These are phyloP conservation scores for Thalassoma bifasciatum DNA, from an alignment of 2,113 vertebrate genomes.

Conservation along the genomic window DNA sequence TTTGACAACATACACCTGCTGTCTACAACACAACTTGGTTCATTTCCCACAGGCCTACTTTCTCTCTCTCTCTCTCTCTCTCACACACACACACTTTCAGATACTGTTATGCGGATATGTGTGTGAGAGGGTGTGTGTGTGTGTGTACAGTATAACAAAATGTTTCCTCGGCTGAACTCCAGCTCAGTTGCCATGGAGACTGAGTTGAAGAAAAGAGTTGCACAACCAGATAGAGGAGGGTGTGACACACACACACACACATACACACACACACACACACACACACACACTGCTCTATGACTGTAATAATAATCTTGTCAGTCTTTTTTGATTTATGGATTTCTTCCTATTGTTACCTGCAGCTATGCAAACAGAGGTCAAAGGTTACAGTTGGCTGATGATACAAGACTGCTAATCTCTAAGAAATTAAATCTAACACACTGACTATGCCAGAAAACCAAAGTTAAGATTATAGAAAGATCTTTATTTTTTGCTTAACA, in stretches of 20 bases:
- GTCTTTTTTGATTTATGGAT: no score
- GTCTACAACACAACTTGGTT: conserved; percentile 19
- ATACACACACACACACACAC: neutral
- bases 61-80: no score
- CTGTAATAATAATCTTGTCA: neutral
- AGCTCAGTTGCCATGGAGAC: conserved; percentile 7
- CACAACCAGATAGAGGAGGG: conserved; percentile 10
- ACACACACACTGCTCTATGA: neutral
- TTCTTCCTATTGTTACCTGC: neutral
- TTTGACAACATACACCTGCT: conserved; percentile 37
- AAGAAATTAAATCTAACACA: neutral
- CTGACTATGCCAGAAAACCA: no score
- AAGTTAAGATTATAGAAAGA: no score
- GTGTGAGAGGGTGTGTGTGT: neutral
- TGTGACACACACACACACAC: conserved; percentile 4
- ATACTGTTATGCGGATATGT: neutral
- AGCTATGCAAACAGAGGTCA: neutral
- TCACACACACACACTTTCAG: neutral
- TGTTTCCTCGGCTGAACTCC: conserved; percentile 22
- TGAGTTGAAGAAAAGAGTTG: conserved; percentile 1
- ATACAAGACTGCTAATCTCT: neutral
- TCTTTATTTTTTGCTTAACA: no score
- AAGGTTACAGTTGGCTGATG: neutral
- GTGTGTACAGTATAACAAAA: neutral
- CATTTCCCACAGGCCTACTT: conserved; percentile 22